Percentiles rank a stretch among this genome's conserved stretches.
These are phyloP conservation scores for Indicator indicator DNA, from an alignment of 2,113 vertebrate species.

Conservation along the genomic window DNA sequence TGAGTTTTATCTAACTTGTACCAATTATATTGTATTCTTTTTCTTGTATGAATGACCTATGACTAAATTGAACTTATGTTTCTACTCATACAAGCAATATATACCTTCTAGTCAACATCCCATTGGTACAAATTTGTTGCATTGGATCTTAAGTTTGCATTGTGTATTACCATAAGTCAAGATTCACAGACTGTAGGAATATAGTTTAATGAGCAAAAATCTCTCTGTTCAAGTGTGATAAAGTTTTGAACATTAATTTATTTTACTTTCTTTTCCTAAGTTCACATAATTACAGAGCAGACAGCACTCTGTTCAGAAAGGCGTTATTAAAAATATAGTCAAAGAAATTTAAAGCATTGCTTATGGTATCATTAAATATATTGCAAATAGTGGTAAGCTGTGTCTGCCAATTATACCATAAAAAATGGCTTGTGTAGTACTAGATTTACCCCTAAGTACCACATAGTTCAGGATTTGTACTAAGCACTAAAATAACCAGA, in stretches of 20 bases:
- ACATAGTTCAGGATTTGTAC: slow-evolving; percentile 66
- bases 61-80: not conserved
- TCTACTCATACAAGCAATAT: not conserved
- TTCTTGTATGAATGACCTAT: not conserved
- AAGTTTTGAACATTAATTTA: not conserved
- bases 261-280: not conserved
- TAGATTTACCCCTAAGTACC: slow-evolving; percentile 54
- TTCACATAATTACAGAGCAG: not conserved
- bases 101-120: not conserved
- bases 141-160: not conserved
- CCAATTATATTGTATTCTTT: not conserved
- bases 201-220: not conserved
- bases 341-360: slow-evolving; percentile 8
- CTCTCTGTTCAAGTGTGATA: not conserved
- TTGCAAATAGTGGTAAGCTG: not conserved
- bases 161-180: not conserved
- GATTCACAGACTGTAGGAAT: not conserved
- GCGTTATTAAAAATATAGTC: slow-evolving; percentile 17
- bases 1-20: not conserved
- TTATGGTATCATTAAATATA: slow-evolving; percentile 14
- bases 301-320: slow-evolving; percentile 1
- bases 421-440: slow-evolving; percentile 39
- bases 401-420: slow-evolving; percentile 52
- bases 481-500: slow-evolving; percentile 59
- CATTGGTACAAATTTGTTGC: not conserved